These are phyloP conservation scores for Macrotis lagotis DNA, from an alignment of 2,113 vertebrate genomes.

Conservation along the genomic window DNA sequence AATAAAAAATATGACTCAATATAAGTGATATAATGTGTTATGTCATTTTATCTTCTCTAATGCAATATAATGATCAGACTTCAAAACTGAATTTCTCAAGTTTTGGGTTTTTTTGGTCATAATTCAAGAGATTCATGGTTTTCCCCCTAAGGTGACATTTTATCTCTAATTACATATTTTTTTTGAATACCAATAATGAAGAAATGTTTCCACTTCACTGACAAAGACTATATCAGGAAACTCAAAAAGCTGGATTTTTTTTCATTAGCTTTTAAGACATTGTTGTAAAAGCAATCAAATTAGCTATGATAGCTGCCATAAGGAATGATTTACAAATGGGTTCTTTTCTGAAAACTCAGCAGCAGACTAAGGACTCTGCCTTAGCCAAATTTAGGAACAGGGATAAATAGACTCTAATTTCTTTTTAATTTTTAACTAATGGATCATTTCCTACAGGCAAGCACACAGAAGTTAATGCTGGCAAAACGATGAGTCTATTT, in stretches of 20 bases:
- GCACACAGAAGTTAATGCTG: constrained; percentile 49
- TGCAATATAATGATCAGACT: not conserved
- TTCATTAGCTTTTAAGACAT: constrained; percentile 22
- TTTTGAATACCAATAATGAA: not conserved
- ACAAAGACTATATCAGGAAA: constrained; percentile 12
- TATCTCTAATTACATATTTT: constrained; percentile 1
- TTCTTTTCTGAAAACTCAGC: constrained; percentile 26
- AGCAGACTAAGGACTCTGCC: constrained; percentile 26
- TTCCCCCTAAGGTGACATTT: not conserved
- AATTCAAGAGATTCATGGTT: not conserved
- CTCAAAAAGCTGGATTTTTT: constrained; percentile 11
- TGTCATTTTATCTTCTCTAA: not conserved
- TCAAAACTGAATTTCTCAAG: not conserved
- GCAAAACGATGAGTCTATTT: constrained; percentile 44
- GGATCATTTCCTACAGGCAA: constrained; percentile 56
- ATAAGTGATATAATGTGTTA: not conserved
- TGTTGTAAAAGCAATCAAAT: constrained; percentile 10
- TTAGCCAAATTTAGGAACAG: constrained; percentile 19
- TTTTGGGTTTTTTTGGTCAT: not conserved
- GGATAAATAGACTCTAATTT: constrained; percentile 44
- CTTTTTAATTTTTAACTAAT: constrained; percentile 60
- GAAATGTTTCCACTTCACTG: constrained; percentile 24
- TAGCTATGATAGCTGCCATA: constrained; percentile 19
- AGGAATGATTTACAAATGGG: not conserved
- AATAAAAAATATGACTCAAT: not conserved